Percentiles rank a stretch among this genome's conserved stretches.
Evolutionary conservation across 1,140 invertebrate genomes (phyloP).

Genomic region (Drosophila mayri): DNA sequence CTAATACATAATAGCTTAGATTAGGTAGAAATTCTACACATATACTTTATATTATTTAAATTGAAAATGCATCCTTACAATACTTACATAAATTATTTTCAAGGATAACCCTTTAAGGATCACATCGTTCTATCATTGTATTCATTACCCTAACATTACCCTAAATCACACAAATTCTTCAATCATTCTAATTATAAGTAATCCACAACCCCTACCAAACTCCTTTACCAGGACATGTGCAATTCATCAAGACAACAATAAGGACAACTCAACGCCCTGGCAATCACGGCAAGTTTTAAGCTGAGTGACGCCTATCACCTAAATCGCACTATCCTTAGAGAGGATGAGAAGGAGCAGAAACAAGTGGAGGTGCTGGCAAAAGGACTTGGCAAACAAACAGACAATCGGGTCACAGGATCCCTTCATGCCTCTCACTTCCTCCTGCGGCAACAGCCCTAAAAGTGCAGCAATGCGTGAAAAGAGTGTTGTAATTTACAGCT

Average conservation of each 20-base stretch:
- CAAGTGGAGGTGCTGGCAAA: conserved; percentile 1
- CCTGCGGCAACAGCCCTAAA: conserved; percentile 48
- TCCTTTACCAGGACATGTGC: conserved; percentile 30
- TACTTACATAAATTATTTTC: neutral
- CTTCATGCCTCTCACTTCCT: conserved; percentile 18
- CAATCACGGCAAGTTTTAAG: conserved; percentile 39
- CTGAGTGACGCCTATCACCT: conserved; percentile 68
- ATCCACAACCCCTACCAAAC: neutral
- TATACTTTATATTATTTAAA: neutral
- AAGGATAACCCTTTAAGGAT: neutral
- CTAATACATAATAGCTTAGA: neutral
- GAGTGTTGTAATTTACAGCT: conserved; percentile 77
- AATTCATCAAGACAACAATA: conserved; percentile 57
- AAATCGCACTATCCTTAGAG: conserved; percentile 60
- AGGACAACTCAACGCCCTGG: conserved; percentile 28
- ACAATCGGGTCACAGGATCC: conserved; percentile 39
- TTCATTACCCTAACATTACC: no score
- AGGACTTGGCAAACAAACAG: conserved; percentile 42
- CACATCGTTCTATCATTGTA: neutral
- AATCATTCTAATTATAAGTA: neutral
- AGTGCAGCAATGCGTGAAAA: conserved; percentile 79
- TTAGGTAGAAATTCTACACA: neutral
- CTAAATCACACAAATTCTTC: neutral
- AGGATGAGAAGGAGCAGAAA: conserved; percentile 4
- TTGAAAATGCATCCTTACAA: neutral